Conservation (phyloP, 2,888 invertebrate species). For the Tachina fera region DNA sequence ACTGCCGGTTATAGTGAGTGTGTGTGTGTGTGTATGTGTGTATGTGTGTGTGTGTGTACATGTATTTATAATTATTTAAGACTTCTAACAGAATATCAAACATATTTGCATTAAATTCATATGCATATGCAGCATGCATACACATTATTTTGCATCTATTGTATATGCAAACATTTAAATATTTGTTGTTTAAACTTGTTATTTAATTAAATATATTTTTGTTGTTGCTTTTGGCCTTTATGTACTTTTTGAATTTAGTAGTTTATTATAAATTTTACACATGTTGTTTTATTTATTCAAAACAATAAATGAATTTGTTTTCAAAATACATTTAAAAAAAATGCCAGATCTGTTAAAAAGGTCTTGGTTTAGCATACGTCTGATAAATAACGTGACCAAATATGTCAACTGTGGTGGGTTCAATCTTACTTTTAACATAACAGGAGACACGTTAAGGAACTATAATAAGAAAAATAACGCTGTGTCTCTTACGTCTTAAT, state of each 20-base stretch:
- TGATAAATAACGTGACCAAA: not conserved
- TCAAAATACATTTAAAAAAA: not conserved
- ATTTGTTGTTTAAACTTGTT: constrained; percentile 51
- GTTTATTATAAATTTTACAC: constrained; percentile 51
- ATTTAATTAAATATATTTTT: constrained; percentile 48
- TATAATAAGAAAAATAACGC: too few species aligned
- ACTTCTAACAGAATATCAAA: not conserved
- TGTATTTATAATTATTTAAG: constrained; percentile 4
- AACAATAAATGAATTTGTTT: constrained; percentile 42
- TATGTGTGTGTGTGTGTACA: not conserved
- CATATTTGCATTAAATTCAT: constrained; percentile 35
- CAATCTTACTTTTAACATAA: too few species aligned
- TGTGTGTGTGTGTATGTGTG: not conserved
- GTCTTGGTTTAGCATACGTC: not conserved
- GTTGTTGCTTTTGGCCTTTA: constrained; percentile 22
- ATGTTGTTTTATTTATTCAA: constrained; percentile 44
- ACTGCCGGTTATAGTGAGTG: not conserved
- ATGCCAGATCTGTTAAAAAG: not conserved
- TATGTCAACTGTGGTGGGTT: not conserved
- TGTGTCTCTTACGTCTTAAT: too few species aligned
- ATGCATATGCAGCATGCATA: not conserved
- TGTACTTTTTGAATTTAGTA: constrained; percentile 27
- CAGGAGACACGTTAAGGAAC: too few species aligned
- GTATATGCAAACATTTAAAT: constrained; percentile 7
- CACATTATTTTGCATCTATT: not conserved